Base-by-base conservation (phyloP, 2,113 vertebrate species). In the Fregata magnificens region DNA sequence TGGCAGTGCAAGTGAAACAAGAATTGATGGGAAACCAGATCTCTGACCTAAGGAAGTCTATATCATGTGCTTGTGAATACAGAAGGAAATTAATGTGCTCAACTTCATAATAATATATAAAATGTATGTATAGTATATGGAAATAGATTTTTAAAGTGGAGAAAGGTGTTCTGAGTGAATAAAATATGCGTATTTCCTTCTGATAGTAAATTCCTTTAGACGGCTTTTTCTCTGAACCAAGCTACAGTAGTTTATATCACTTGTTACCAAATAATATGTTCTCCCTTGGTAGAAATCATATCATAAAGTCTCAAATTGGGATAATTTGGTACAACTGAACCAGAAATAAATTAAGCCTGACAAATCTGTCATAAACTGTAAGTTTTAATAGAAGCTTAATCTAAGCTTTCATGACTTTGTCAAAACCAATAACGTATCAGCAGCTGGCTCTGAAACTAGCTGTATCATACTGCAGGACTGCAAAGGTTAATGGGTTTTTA, bases 301-400 rank as follows among this genome's bases (percentile, higher is more conserved):
- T 93, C 26, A 91, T 97, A 81, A 97, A 93, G 72, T 97, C 96
- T 96, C 71, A 97, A 79, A 97, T 95, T 93, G 65, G 94, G 91
- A 95, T 98, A 98, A 98, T 98, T 96, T 97, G 91, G 94, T 97
- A 82, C 71, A 96, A 85, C 74, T 94, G 96, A 97, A 92, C 85
- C 84, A 98, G 96, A 97, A 96, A 96, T 97, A 98, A 97, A 98
- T 98, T 97, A 97, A 98, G 97, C 53, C 95, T 98, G 98, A 98
- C 97, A 98, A 97, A 97, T 96, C 95, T 98, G 98, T 98, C 98
- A 97, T 95, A 97, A 97, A 95, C 78, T 97, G 45, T 98, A 97
- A 95, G 79, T 97, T 98, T 97, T 98, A 98, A 97, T 97, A 97
- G 94, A 97, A 94, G 70, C 86, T 89, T 98, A 97, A 98, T 98